Evolutionary conservation across 2,888 invertebrate species (phyloP).

Genomic region (Noctuana brunneofusca): DNA sequence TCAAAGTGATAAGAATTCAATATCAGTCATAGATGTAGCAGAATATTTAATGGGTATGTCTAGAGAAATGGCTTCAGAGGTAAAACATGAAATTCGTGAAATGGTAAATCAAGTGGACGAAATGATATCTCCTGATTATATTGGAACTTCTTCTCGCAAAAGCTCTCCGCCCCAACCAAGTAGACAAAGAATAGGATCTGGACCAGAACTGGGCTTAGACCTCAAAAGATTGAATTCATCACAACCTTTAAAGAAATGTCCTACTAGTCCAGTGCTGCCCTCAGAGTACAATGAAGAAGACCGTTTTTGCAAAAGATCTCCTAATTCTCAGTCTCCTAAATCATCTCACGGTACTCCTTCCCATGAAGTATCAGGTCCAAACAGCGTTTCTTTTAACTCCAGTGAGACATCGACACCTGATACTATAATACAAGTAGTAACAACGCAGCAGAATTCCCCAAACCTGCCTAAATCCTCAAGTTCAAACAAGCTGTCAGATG

Average conservation of each 20-base stretch:
- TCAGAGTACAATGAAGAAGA: conserved; percentile 68
- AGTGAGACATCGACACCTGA: conserved; percentile 81
- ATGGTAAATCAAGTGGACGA: conserved; percentile 89
- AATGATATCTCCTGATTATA: conserved; percentile 81
- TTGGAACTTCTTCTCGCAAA: conserved; percentile 61
- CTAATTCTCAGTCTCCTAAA: conserved; percentile 66
- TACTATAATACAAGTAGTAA: conserved; percentile 77
- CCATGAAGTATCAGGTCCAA: conserved; percentile 72
- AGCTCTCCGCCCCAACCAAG: conserved; percentile 75
- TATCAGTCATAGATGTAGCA: conserved; percentile 89
- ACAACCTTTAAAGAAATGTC: conserved; percentile 67
- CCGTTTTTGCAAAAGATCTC: conserved; percentile 58
- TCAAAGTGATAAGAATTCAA: conserved; percentile 86
- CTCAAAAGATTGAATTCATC: conserved; percentile 54
- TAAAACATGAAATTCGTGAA: conserved; percentile 89
- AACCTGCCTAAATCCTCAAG: conserved; percentile 79
- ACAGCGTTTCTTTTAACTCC: conserved; percentile 77
- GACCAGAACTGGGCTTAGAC: conserved; percentile 72
- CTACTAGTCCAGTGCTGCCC: conserved; percentile 74
- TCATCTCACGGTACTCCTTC: conserved; percentile 72
- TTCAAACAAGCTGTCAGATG: conserved; percentile 82
- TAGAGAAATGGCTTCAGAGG: conserved; percentile 90
- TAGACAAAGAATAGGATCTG: conserved; percentile 70
- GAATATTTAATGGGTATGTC: conserved; percentile 91
- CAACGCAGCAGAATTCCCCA: conserved; percentile 65